These are phyloP conservation scores for Lutraria lutraria DNA, from an alignment of 2,888 invertebrate genomes.

Conservation along the genomic window DNA sequence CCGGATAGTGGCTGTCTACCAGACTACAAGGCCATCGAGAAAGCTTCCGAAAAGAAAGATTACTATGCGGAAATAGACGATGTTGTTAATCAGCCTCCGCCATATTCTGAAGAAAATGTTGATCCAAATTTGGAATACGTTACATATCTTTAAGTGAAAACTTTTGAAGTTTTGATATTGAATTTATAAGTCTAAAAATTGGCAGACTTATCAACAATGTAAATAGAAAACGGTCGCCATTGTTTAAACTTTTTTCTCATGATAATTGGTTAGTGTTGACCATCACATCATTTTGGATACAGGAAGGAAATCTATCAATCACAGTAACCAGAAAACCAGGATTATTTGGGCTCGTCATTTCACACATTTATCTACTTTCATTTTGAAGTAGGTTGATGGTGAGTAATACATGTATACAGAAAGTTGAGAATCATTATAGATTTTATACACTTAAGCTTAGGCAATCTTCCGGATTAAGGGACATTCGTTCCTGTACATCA, in stretches of 20 bases:
- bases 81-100: slow-evolving; percentile 50
- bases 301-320: too few species aligned
- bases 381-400: too few species aligned
- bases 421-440: too few species aligned
- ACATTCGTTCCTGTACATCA: too few species aligned
- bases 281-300: too few species aligned
- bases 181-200: not conserved
- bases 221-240: not conserved
- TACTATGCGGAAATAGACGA: slow-evolving; percentile 21
- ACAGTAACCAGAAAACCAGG: too few species aligned
- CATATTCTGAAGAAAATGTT: slow-evolving; percentile 57
- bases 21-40: not conserved
- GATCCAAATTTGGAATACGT: slow-evolving; percentile 57
- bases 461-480: too few species aligned
- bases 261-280: not conserved
- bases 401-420: too few species aligned
- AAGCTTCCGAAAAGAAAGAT: slow-evolving; percentile 21
- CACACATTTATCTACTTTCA: too few species aligned
- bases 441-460: too few species aligned
- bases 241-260: not conserved
- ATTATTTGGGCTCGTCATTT: too few species aligned
- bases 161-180: not conserved
- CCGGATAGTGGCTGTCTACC: not conserved
- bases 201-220: not conserved
- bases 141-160: slow-evolving; percentile 57